Evolutionary conservation across 2,113 vertebrate genomes (phyloP).

Genomic region (Catharus minimus): DNA sequence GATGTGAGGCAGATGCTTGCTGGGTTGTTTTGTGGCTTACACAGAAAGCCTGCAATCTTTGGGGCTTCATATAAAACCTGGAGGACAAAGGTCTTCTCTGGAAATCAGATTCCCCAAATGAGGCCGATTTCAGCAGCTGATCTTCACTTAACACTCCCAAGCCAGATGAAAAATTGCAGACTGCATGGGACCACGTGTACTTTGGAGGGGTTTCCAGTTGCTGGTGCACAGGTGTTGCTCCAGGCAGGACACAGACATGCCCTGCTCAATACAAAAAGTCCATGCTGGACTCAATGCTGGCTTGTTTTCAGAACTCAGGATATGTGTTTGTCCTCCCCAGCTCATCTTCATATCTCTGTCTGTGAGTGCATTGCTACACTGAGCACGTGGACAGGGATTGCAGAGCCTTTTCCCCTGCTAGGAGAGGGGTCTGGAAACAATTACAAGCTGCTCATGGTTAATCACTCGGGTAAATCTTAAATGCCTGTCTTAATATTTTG

Average conservation of each 20-base stretch:
- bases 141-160: conserved; percentile 21
- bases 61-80: neutral
- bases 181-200: neutral
- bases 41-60: neutral
- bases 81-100: conserved; percentile 17
- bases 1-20: neutral
- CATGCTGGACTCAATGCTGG: neutral
- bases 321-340: neutral
- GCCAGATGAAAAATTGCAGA: conserved; percentile 31
- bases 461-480: conserved; percentile 46
- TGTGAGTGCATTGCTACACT: neutral
- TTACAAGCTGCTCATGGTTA: conserved; percentile 59
- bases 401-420: conserved; percentile 31
- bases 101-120: neutral
- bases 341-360: neutral
- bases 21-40: neutral
- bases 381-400: neutral
- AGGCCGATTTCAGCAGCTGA: neutral
- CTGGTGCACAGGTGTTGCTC: conserved; percentile 29
- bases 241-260: neutral
- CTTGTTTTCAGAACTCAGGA: neutral
- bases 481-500: conserved; percentile 55
- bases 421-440: conserved; percentile 52
- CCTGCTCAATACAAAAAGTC: neutral
- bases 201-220: neutral